Base-by-base conservation (phyloP, 2,797 vertebrate genomes). In the Chelmon rostratus region DNA sequence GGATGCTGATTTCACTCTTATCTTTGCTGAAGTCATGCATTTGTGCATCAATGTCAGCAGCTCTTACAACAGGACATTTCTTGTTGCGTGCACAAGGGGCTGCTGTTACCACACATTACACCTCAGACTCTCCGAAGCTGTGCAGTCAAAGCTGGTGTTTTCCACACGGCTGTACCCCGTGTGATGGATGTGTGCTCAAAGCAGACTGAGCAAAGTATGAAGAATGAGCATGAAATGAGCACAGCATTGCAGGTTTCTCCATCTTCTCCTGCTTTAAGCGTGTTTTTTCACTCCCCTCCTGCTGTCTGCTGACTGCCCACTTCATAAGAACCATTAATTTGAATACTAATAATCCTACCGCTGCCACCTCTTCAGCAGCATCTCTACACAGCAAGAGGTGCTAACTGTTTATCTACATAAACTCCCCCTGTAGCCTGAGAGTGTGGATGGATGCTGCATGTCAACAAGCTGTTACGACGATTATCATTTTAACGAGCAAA, bases 41-140 rank as follows among this genome's bases (percentile, higher is more conserved):
- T 23, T 73, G 35, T 9, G 18, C 31, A 47, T 68, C 33, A 73
- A 9, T 23, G 46, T 82, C 62, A 73, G 50, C 54, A 38, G 53
- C 49, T 80, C 57, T 40, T 53, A 18, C 56, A 56, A 12, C 54
- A 2, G 19, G 28, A n/a, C 66, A 76, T 69, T 93, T 80, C 89
- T 67, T 37, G 66, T 3, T 68, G 23, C 12, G 53, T 79, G 46
- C 93, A 93, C 92, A 83, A 89, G 93, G 90, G 88, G 92, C 38
- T 82, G 88, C 93, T 93, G 84, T 93, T 82, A 70, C 79, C 86
- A 81, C 90, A 66, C 71, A 50, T 23, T 70, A 58, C 42, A 77
- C 8, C 71, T 73, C 49, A 35, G 33, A 49, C 78, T 23, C 50
- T 57, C 18, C 10, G 28, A 18, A 9, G 10, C 54, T 63, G 54